phyloP scores from a whole-genome alignment of 2,888 invertebrate species.

The Spisula solida region DNA sequence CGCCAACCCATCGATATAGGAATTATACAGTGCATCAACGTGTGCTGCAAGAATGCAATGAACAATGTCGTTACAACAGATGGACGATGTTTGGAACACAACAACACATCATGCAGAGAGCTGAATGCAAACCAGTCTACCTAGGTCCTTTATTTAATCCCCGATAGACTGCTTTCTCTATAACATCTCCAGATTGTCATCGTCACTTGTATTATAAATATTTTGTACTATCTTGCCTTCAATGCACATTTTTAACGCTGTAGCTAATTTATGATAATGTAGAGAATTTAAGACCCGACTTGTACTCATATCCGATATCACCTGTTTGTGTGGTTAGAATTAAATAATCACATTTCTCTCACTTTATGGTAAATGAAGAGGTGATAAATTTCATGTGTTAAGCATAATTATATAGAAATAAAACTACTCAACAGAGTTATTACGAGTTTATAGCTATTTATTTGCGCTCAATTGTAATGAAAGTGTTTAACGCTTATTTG shows the following conservation, averaged over 20 bases:
- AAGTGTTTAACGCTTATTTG: no score
- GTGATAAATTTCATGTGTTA: not conserved
- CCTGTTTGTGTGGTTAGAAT: constrained; percentile 9
- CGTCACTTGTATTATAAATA: not conserved
- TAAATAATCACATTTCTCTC: constrained; percentile 4
- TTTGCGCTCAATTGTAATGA: no score
- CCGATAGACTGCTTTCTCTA: no score
- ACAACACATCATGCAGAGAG: no score
- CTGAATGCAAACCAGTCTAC: no score
- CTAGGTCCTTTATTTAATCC: no score
- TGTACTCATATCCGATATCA: not conserved
- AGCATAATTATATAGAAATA: not conserved
- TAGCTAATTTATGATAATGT: constrained; percentile 7
- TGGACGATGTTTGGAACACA: not conserved
- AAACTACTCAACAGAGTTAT: no score
- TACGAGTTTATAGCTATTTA: no score
- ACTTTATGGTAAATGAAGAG: not conserved
- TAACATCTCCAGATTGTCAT: not conserved
- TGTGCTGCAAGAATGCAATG: not conserved
- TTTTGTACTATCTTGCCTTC: not conserved
- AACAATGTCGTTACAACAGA: not conserved
- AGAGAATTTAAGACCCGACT: not conserved
- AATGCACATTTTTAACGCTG: not conserved
- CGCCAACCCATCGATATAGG: no score
- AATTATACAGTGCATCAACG: not conserved